Conservation (phyloP, 2,888 invertebrate species). For the Amblyjoppa proteus region DNA sequence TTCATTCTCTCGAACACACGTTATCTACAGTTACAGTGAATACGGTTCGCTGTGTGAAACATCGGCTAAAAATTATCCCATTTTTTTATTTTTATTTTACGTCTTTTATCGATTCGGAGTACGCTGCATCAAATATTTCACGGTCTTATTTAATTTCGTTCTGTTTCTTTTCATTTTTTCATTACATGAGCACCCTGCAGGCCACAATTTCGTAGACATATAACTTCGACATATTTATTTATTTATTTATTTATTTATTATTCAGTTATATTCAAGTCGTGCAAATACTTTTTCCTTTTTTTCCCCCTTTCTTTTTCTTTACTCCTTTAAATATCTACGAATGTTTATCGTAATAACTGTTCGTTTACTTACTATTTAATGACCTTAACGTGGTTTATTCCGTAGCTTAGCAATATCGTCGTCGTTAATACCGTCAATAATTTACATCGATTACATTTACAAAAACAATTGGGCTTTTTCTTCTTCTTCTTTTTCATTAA, state of each 20-base stretch:
- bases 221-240: constrained; percentile 39
- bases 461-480: constrained; percentile 61
- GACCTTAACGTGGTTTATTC: constrained; percentile 65
- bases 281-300: constrained; percentile 70
- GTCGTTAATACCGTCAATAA: constrained; percentile 80
- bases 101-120: constrained; percentile 25
- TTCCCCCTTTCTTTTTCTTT: constrained; percentile 55
- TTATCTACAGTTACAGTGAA: constrained; percentile 64
- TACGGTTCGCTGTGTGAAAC: constrained; percentile 41
- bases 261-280: constrained; percentile 65
- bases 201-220: constrained; percentile 55
- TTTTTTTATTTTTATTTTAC: neutral
- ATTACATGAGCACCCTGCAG: constrained; percentile 72
- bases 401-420: constrained; percentile 29
- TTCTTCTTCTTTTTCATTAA: constrained; percentile 25
- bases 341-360: constrained; percentile 72
- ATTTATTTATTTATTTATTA: constrained; percentile 41
- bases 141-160: constrained; percentile 18
- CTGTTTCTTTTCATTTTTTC: constrained; percentile 45
- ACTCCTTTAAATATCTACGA: constrained; percentile 70
- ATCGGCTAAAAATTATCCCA: constrained; percentile 25
- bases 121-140: constrained; percentile 42
- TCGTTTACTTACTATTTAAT: constrained; percentile 74
- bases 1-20: constrained; percentile 8
- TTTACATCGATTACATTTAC: constrained; percentile 83